Conservation (phyloP, 2,797 vertebrate species). For the Danio kyathit region DNA sequence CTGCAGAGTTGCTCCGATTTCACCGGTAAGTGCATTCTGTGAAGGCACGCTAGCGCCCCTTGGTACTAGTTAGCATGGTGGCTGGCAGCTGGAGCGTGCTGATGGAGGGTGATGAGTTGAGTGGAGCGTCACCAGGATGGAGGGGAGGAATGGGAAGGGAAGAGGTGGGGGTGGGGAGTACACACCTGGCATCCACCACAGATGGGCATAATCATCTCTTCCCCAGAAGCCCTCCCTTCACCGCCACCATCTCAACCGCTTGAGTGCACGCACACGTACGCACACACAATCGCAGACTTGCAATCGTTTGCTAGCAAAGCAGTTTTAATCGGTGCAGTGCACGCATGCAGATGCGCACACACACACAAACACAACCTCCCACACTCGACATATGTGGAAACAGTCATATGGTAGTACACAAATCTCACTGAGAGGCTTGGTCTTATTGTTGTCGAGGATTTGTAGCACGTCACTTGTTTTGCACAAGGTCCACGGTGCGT, state of each 20-base stretch:
- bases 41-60: slow-evolving; percentile 62
- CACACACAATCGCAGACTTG: slow-evolving; percentile 54
- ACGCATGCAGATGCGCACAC: slow-evolving; percentile 44
- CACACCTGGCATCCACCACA: slow-evolving; percentile 83
- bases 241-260: slow-evolving; percentile 56
- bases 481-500: slow-evolving; percentile 25
- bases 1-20: slow-evolving; percentile 34
- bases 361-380: slow-evolving; percentile 28
- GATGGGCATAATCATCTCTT: slow-evolving; percentile 83
- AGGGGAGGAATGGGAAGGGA: slow-evolving; percentile 56
- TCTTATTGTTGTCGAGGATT: slow-evolving; percentile 55
- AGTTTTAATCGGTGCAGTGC: slow-evolving; percentile 35
- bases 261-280: slow-evolving; percentile 50
- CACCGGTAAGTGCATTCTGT: slow-evolving; percentile 26
- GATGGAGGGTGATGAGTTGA: slow-evolving; percentile 76
- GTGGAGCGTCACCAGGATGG: slow-evolving; percentile 65
- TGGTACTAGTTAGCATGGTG: slow-evolving; percentile 73
- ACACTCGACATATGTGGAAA: slow-evolving; percentile 8
- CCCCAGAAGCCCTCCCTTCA: slow-evolving; percentile 63
- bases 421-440: slow-evolving; percentile 21
- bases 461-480: slow-evolving; percentile 52
- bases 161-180: slow-evolving; percentile 58
- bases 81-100: slow-evolving; percentile 77
- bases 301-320: slow-evolving; percentile 59
- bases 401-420: slow-evolving; percentile 1